These are phyloP conservation scores for Tricholauxania praeusta DNA, from an alignment of 2,888 invertebrate species.

Conservation along the genomic window DNA sequence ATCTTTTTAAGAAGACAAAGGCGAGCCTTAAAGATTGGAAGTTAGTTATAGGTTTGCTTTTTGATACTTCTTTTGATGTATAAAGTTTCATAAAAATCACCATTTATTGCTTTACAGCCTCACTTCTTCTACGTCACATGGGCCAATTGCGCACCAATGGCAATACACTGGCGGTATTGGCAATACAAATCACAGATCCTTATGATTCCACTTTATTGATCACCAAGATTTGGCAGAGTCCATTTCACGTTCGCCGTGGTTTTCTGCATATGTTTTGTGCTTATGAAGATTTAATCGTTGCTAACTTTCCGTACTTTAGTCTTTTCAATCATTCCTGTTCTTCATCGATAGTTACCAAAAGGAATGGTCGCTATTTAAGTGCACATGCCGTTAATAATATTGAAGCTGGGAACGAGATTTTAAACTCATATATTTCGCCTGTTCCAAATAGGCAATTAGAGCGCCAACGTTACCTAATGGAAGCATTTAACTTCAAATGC, in stretches of 20 bases:
- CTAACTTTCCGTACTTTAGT: conserved; percentile 87
- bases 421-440: conserved; percentile 88
- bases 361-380: conserved; percentile 77
- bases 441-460: conserved; percentile 73
- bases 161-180: conserved; percentile 72
- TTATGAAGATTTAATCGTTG: conserved; percentile 75
- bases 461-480: conserved; percentile 74
- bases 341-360: conserved; percentile 83
- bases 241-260: conserved; percentile 52
- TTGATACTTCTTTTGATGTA: background rate
- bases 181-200: conserved; percentile 32
- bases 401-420: conserved; percentile 76
- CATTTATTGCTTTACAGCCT: conserved; percentile 68
- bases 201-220: conserved; percentile 48
- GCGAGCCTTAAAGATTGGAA: conserved; percentile 65
- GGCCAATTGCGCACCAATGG: conserved; percentile 84
- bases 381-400: conserved; percentile 78
- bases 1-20: conserved; percentile 64
- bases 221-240: conserved; percentile 53
- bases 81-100: no score
- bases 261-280: conserved; percentile 53
- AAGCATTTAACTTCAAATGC: conserved; percentile 85
- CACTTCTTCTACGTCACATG: conserved; percentile 79
- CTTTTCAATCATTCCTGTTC: conserved; percentile 95
- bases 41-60: conserved; percentile 51